Evolutionary conservation across 1,140 invertebrate genomes (phyloP).

Genomic region (Drosophila jambulina): DNA sequence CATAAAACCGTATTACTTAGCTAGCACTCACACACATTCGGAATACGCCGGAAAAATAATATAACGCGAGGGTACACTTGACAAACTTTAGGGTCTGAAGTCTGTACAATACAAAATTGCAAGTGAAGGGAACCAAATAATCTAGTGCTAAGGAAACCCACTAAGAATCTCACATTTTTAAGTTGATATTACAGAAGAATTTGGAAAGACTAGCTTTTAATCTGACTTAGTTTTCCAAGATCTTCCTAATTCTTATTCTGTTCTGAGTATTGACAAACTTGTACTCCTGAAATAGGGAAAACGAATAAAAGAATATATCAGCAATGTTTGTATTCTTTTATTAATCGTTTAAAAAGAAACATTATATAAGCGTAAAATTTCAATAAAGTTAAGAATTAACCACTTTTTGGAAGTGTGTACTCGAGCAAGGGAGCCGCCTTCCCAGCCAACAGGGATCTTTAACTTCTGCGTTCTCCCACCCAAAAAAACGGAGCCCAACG

Average conservation of each 20-base stretch:
- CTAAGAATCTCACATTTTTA: too few species aligned
- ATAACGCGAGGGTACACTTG: slow-evolving; percentile 1
- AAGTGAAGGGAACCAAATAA: background rate
- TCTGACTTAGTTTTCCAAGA: background rate
- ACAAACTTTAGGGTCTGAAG: background rate
- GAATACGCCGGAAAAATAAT: slow-evolving; percentile 10
- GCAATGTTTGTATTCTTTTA: too few species aligned
- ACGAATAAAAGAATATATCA: background rate
- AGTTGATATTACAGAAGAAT: background rate
- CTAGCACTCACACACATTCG: slow-evolving; percentile 32
- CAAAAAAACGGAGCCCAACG: slow-evolving; percentile 39
- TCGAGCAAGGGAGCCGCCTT: background rate
- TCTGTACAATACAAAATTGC: background rate
- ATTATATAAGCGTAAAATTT: background rate
- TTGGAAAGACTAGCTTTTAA: background rate
- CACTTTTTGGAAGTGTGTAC: slow-evolving; percentile 4
- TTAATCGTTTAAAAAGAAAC: background rate
- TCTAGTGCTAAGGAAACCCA: too few species aligned
- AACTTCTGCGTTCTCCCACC: slow-evolving; percentile 17
- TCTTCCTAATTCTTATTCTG: too few species aligned
- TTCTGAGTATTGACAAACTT: too few species aligned
- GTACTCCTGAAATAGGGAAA: background rate
- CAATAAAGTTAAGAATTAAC: background rate
- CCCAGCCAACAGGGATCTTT: slow-evolving; percentile 5
- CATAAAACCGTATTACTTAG: slow-evolving; percentile 78